Percentiles rank a stretch among this genome's conserved stretches.
Conservation (phyloP, 2,797 vertebrate genomes). For the Acomys russatus region DNA sequence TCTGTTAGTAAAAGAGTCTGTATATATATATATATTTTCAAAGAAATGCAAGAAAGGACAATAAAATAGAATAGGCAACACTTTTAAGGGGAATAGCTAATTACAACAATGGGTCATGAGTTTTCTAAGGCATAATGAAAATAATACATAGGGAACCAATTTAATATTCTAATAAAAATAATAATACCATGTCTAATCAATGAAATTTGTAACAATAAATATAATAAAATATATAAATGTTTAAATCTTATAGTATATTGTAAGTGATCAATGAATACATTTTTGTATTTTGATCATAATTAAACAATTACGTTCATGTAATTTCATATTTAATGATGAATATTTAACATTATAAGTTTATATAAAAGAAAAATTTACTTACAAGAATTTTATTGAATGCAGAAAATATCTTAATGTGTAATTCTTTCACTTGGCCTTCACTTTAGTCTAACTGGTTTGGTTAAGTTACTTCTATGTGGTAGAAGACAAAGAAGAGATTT, state of each 20-base stretch:
- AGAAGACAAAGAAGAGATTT: not conserved
- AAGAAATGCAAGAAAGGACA: not conserved
- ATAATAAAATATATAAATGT: not conserved
- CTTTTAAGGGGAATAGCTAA: not conserved
- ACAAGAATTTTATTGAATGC: not conserved
- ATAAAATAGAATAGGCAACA: not conserved
- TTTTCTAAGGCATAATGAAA: not conserved
- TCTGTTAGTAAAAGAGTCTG: no score
- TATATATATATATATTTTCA: not conserved
- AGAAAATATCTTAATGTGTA: not conserved
- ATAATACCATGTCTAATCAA: not conserved
- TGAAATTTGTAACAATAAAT: not conserved
- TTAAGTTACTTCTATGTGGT: not conserved
- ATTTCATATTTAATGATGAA: not conserved
- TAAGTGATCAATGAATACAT: not conserved
- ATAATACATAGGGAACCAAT: not conserved
- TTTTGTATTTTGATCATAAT: slow-evolving; percentile 15
- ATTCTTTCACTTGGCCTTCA: not conserved
- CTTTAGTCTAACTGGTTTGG: not conserved
- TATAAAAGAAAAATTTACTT: not conserved
- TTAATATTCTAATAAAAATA: not conserved
- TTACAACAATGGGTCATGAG: no score
- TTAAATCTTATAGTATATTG: not conserved
- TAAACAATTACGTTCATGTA: slow-evolving; percentile 4
- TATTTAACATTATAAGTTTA: not conserved